These are phyloP conservation scores for Brachypalpus laphriformis DNA, from an alignment of 2,888 invertebrate genomes.

Conservation along the genomic window DNA sequence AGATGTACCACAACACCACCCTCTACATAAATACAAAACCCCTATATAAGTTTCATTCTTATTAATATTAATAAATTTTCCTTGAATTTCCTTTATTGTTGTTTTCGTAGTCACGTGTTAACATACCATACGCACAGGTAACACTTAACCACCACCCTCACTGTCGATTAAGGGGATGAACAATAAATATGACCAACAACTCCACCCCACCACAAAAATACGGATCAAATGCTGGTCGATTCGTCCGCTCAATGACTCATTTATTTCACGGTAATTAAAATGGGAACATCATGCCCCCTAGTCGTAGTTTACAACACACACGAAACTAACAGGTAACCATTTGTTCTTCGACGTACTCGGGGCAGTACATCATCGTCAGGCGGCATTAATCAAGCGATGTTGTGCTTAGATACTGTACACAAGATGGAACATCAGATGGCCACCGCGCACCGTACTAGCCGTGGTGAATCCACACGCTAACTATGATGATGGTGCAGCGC, in stretches of 20 bases:
- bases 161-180: slow-evolving; percentile 20
- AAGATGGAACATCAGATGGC: slow-evolving; percentile 63
- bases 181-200: background rate
- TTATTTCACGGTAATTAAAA: slow-evolving; percentile 72
- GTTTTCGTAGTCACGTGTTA: slow-evolving; percentile 44
- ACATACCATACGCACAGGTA: slow-evolving; percentile 63
- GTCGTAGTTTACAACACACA: slow-evolving; percentile 33
- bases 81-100: background rate
- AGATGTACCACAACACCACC: slow-evolving; percentile 29
- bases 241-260: slow-evolving; percentile 61
- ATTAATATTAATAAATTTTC: slow-evolving; percentile 38
- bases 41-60: background rate
- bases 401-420: slow-evolving; percentile 42
- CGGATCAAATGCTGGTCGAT: slow-evolving; percentile 30
- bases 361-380: slow-evolving; percentile 68
- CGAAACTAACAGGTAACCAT: slow-evolving; percentile 56
- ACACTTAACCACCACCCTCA: slow-evolving; percentile 62
- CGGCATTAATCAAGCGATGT: slow-evolving; percentile 63
- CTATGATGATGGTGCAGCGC: slow-evolving; percentile 33
- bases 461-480: slow-evolving; percentile 68
- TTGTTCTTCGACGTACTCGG: slow-evolving; percentile 29
- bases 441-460: slow-evolving; percentile 21
- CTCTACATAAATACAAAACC: background rate
- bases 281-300: slow-evolving; percentile 29
- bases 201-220: background rate